Evolutionary conservation across 2,113 vertebrate species (phyloP), one percentile per base, ranked within the genome.

Genomic region (Terrapene triunguis): DNA sequence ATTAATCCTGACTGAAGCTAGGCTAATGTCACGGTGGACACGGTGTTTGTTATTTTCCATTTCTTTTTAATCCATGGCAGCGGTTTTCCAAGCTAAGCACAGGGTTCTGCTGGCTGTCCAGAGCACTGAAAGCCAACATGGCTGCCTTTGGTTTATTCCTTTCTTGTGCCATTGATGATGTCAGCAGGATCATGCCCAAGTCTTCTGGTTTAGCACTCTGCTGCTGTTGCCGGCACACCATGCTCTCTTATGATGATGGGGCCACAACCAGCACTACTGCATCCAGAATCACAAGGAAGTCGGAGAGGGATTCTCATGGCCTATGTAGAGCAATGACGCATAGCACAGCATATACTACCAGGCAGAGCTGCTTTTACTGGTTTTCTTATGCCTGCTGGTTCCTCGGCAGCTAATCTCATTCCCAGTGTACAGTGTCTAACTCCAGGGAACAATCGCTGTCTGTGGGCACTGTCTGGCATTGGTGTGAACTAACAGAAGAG

Each of bases 1-100:
- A 91, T 82, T 90, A 97, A 95, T 69, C 90, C 72, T 19, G 27
- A 82, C 83, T 91, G 87, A 84, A 94, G 83, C 80, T 91, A 32
- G 82, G 87, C 69, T 78, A 81, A 32, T 69, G 42, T 85, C 1
- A 0, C 7, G 17, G 94, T 62, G 19, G 17, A 72, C 35, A 72
- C 5, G 4, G n/a, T n/a, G 35, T 72, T 72, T 72, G 65, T 22
- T 38, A 4, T 72, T 72, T 72, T 38, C 65, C n/a, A 22, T 72
- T 38, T 72, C 65, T n/a, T 19, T n/a, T 72, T 72, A 72, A 72
- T n/a, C 17, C 1, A 2, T 72, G 65, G 65, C 65, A 14, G 85
- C 6, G 81, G 87, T 96, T 96, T 95, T 86, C 90, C 80, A 84
- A 88, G 69, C 84, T 72, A 84, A 87, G 74, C 17, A 0, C 81